Percentiles rank a stretch among this genome's conserved stretches.
Conservation (phyloP, 2,113 vertebrate genomes). For the Galeopterus variegatus region DNA sequence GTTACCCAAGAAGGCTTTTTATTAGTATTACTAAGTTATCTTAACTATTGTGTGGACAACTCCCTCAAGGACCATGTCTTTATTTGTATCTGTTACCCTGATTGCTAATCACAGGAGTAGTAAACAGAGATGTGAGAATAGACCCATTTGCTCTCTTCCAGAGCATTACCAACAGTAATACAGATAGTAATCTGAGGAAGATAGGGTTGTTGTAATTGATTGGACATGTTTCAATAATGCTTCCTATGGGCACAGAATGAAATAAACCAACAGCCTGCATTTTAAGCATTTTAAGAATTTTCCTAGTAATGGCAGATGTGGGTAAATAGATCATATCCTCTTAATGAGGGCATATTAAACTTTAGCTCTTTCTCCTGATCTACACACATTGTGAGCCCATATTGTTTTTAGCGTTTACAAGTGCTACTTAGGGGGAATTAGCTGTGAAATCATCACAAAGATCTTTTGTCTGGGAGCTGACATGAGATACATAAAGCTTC, state of each 20-base stretch:
- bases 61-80: background rate
- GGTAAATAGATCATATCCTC: slow-evolving; percentile 28
- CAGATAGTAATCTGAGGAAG: slow-evolving; percentile 38
- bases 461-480: background rate
- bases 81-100: slow-evolving; percentile 51
- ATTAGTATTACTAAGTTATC: slow-evolving; percentile 6
- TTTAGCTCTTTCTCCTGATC: slow-evolving; percentile 44
- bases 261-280: slow-evolving; percentile 57
- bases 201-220: slow-evolving; percentile 39
- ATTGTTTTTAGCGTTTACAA: background rate
- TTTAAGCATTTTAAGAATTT: background rate
- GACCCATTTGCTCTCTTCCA: slow-evolving; percentile 50
- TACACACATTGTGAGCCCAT: background rate
- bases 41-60: background rate
- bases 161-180: background rate
- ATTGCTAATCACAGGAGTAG: background rate
- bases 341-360: slow-evolving; percentile 48
- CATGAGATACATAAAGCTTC: background rate
- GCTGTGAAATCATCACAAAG: slow-evolving; percentile 5
- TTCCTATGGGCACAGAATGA: slow-evolving; percentile 5
- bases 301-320: slow-evolving; percentile 23
- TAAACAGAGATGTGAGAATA: background rate
- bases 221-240: background rate
- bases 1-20: background rate
- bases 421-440: background rate